phyloP scores from a whole-genome alignment of 2,113 vertebrate genomes.

The Garra rufa region DNA sequence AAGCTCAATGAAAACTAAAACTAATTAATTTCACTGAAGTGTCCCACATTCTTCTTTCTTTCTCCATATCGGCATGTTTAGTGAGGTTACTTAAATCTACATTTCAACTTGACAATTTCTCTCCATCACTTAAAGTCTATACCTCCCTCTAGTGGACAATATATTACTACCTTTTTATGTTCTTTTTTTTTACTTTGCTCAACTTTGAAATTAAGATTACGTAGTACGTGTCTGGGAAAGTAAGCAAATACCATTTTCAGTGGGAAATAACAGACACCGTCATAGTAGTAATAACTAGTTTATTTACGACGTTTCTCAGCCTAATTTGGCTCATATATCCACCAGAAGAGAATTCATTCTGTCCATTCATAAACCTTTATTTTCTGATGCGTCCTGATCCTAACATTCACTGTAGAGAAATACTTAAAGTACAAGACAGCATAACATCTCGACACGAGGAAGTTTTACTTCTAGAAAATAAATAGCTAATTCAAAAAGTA shows the following conservation, averaged over 20 bases:
- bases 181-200: too few relatives aligned
- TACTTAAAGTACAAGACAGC: slow-evolving; percentile 5
- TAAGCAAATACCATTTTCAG: not conserved
- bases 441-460: not conserved
- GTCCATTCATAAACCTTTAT: not conserved
- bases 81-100: not conserved
- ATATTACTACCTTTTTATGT: not conserved
- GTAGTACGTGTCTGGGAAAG: too few relatives aligned
- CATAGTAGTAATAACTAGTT: slow-evolving; percentile 1
- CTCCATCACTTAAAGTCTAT: not conserved
- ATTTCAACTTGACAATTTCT: not conserved
- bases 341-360: not conserved
- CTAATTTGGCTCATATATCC: not conserved
- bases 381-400: not conserved
- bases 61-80: not conserved
- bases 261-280: too few relatives aligned
- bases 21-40: not conserved
- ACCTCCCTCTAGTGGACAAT: not conserved
- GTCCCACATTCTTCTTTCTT: not conserved
- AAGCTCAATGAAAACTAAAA: not conserved
- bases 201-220: too few relatives aligned
- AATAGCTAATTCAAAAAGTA: slow-evolving; percentile 42
- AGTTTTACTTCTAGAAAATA: slow-evolving; percentile 30
- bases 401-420: not conserved
- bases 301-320: slow-evolving; percentile 14